These are phyloP conservation scores for Myrmecobius fasciatus DNA, from an alignment of 2,113 vertebrate species.

Conservation along the genomic window DNA sequence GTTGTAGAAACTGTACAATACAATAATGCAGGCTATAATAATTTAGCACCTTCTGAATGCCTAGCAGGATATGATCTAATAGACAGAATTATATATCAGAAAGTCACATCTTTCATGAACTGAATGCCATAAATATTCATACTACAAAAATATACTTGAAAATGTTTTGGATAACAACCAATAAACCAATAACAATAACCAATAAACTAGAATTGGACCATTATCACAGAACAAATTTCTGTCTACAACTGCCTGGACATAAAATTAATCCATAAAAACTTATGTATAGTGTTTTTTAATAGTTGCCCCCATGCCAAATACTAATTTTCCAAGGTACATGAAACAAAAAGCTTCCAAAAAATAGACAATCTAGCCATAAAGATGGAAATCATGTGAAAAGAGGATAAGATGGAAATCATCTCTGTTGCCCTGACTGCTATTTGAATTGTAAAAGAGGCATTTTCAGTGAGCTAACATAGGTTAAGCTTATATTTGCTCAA, in stretches of 20 bases:
- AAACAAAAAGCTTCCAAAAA: background rate
- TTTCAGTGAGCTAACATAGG: background rate
- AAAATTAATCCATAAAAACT: background rate
- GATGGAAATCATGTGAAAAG: background rate
- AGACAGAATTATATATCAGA: background rate
- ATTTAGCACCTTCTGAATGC: background rate
- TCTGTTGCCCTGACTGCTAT: background rate
- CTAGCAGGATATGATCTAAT: background rate
- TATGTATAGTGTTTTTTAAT: background rate
- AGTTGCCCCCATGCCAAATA: background rate
- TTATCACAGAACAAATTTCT: background rate
- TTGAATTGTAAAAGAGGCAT: background rate
- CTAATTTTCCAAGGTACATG: background rate
- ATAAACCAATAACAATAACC: background rate
- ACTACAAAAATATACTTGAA: background rate
- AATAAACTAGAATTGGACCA: background rate
- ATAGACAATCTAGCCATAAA: background rate
- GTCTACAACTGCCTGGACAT: background rate
- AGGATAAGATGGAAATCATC: background rate
- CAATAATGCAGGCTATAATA: background rate
- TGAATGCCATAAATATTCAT: background rate
- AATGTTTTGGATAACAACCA: background rate
- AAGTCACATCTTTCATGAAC: background rate
- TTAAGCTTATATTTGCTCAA: background rate
- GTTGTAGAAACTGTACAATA: background rate